These are phyloP conservation scores for Diadegma fenestrale DNA, from an alignment of 2,888 invertebrate species.

Conservation along the genomic window DNA sequence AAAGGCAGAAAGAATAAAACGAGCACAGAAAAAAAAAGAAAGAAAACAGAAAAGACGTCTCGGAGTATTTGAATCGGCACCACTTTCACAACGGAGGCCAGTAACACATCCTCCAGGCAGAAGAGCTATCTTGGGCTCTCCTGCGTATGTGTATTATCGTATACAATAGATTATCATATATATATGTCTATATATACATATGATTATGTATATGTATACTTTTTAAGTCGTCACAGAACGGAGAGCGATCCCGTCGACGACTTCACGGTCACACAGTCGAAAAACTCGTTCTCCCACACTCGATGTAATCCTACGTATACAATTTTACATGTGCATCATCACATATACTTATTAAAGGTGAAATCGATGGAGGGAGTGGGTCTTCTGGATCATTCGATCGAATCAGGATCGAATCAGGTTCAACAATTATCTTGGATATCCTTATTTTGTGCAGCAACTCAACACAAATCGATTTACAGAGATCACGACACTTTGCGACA, in stretches of 20 bases:
- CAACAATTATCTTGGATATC: not conserved
- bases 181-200: slow-evolving; percentile 4
- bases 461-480: not conserved
- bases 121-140: slow-evolving; percentile 37
- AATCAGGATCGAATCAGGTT: no score
- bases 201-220: slow-evolving; percentile 4
- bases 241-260: slow-evolving; percentile 40
- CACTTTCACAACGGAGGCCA: slow-evolving; percentile 57
- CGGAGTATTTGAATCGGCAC: slow-evolving; percentile 46
- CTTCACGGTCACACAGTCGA: slow-evolving; percentile 67
- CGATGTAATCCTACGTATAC: slow-evolving; percentile 24
- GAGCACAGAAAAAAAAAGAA: slow-evolving; percentile 12
- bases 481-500: not conserved
- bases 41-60: slow-evolving; percentile 28
- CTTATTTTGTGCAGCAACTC: no score
- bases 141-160: slow-evolving; percentile 16
- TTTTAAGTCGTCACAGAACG: slow-evolving; percentile 47
- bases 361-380: not conserved
- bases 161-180: slow-evolving; percentile 26
- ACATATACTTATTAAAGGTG: slow-evolving; percentile 12
- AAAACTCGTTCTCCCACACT: slow-evolving; percentile 67
- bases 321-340: slow-evolving; percentile 2
- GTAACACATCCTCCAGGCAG: slow-evolving; percentile 40
- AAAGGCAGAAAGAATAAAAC: not conserved
- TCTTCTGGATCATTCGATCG: not conserved